Evolutionary conservation across 2,113 vertebrate genomes (phyloP), one percentile per base, ranked within the genome.

Genomic region (Phyllostomus hastatus): DNA sequence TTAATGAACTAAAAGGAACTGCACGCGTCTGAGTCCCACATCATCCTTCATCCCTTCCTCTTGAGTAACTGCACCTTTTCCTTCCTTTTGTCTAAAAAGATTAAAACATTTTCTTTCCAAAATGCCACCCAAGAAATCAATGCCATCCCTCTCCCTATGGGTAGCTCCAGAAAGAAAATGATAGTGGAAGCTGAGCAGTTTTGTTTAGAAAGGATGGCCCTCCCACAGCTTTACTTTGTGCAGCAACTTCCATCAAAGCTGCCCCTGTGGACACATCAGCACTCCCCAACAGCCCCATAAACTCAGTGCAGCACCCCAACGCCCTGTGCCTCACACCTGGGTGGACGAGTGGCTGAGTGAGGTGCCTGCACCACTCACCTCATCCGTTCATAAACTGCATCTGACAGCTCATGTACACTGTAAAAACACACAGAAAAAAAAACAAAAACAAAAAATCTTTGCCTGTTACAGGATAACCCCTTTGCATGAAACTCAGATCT

Each of bases 71-170:
- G 76, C 81, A 91, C 66, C 64, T 96, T 95, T 76, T 79, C 83
- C 79, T 86, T 85, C 38, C 69, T 92, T 86, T 89, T 81, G 76
- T 70, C n/a, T 52, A 52, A 90, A 95, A 96, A 88, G 75, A 95
- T 82, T 64, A 46, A 7, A 66, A 78, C 4, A 11, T 88, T 88
- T 92, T 90, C 72, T 90, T 91, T 94, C 72, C 48, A 85, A 84
- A 95, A 81, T 88, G 61, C 81, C 92, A 97, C 78, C 92, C 81
- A 96, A 0, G 4, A 91, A 92, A 94, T 50, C 66, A 90, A 64
- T 38, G 41, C 73, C 9, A 43, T 70, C 38, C 84, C 22, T n/a
- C 4, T 31, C 16, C n/a, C n/a, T 38, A 48, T n/a, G 86, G 82
- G 54, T 96, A 92, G 38, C 54, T 86, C 54, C 88, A 89, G 52